phyloP scores from a whole-genome alignment of 2,797 vertebrate genomes.

The Selene dorsalis region DNA sequence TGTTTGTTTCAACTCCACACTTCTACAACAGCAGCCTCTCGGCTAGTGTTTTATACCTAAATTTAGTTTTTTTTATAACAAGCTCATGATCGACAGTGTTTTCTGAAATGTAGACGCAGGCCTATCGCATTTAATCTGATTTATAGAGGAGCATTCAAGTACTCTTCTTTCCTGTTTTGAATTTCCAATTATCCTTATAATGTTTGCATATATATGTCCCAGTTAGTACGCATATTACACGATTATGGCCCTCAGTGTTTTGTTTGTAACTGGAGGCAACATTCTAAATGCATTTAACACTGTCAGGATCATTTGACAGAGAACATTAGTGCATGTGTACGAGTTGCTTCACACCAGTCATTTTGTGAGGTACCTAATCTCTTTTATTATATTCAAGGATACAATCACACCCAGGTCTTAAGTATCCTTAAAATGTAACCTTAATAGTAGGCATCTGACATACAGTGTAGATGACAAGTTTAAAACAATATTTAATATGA shows the following conservation, averaged over 20 bases:
- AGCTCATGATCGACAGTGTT: slow-evolving; percentile 70
- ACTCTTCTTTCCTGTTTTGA: slow-evolving; percentile 39
- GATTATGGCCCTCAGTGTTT: slow-evolving; percentile 50
- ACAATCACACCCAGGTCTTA: slow-evolving; percentile 43
- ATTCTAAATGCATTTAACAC: slow-evolving; percentile 55
- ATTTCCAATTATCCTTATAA: slow-evolving; percentile 49
- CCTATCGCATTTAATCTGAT: slow-evolving; percentile 66
- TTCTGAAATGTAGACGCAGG: slow-evolving; percentile 57
- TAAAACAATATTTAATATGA: slow-evolving; percentile 10
- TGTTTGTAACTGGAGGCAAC: slow-evolving; percentile 51
- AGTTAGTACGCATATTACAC: slow-evolving; percentile 44
- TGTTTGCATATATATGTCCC: slow-evolving; percentile 40
- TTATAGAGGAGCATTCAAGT: slow-evolving; percentile 44
- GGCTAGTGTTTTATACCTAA: slow-evolving; percentile 60
- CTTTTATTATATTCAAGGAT: slow-evolving; percentile 54
- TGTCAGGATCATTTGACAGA: slow-evolving; percentile 52
- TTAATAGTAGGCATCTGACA: slow-evolving; percentile 26
- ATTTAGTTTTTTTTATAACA: slow-evolving; percentile 71
- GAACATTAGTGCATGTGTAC: slow-evolving; percentile 32
- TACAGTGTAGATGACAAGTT: slow-evolving; percentile 29
- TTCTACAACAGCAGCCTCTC: slow-evolving; percentile 73
- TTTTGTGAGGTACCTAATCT: slow-evolving; percentile 47
- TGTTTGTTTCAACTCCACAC: slow-evolving; percentile 85
- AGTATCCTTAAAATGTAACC: slow-evolving; percentile 31
- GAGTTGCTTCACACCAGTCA: slow-evolving; percentile 30